Percentiles rank a stretch among this genome's conserved stretches.
Conservation (phyloP, 2,888 invertebrate genomes). For the Byasa hedistus region DNA sequence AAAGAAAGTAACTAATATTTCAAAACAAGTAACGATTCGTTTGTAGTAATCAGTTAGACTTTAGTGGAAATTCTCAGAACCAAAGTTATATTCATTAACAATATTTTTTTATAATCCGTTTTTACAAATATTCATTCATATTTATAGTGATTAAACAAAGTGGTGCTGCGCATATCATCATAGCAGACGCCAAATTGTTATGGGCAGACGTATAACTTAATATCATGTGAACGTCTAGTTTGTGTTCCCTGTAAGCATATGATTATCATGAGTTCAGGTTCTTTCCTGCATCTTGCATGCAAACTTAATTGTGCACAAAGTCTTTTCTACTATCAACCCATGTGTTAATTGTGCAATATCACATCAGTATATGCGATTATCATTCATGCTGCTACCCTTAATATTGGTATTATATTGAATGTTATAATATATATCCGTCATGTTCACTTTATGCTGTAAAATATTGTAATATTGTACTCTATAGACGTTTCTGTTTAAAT, state of each 20-base stretch:
- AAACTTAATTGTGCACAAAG: conserved; percentile 18
- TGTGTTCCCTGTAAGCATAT: too few relatives aligned
- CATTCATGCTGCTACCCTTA: not conserved
- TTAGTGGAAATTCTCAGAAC: too few relatives aligned
- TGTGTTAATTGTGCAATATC: conserved; percentile 5
- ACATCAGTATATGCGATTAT: not conserved
- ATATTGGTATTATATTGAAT: conserved; percentile 2
- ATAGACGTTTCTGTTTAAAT: not conserved
- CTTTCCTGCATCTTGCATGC: conserved; percentile 24
- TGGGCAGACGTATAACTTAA: not conserved
- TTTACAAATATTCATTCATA: too few relatives aligned
- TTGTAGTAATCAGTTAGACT: too few relatives aligned
- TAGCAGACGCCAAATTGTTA: not conserved
- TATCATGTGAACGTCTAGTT: not conserved
- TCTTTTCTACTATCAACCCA: not conserved
- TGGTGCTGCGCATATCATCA: not conserved
- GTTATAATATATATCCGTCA: conserved; percentile 6
- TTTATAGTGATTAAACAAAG: not conserved
- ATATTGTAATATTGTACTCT: conserved; percentile 5
- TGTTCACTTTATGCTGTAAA: conserved; percentile 7
- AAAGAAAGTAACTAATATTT: too few relatives aligned
- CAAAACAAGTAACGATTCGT: too few relatives aligned
- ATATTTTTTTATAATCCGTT: too few relatives aligned
- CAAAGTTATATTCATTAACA: too few relatives aligned
- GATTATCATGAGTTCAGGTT: too few relatives aligned